Conservation (phyloP, 2,888 invertebrate species). For the Caenorhabditis auriculariae region DNA sequence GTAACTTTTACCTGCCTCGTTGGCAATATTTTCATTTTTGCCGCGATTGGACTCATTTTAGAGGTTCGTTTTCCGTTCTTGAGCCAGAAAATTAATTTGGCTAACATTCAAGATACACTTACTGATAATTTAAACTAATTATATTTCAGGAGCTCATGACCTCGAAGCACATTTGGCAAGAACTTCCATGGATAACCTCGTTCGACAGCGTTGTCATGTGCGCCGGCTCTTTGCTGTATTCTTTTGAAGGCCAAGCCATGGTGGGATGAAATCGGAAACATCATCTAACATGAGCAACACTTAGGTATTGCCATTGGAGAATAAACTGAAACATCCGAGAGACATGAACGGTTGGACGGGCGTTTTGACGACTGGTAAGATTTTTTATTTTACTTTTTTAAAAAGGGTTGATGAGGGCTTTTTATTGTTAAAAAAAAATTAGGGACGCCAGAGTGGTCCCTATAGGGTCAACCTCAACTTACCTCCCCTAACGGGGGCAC, state of each 20-base stretch:
- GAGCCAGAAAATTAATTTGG: too few relatives aligned
- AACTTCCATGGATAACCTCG: slow-evolving; percentile 37
- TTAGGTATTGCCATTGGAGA: slow-evolving; percentile 87
- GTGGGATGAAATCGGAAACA: slow-evolving; percentile 7
- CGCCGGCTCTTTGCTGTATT: slow-evolving; percentile 45
- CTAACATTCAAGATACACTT: too few relatives aligned
- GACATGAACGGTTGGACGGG: slow-evolving; percentile 82
- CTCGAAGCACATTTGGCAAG: neutral
- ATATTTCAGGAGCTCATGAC: neutral
- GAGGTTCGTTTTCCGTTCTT: slow-evolving; percentile 25
- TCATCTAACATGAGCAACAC: slow-evolving; percentile 23
- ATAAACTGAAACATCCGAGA: slow-evolving; percentile 83
- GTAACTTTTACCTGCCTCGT: slow-evolving; percentile 38
- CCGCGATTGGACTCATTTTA: slow-evolving; percentile 35
- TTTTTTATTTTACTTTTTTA: too few relatives aligned
- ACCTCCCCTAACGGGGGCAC: too few relatives aligned
- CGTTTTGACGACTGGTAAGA: slow-evolving; percentile 74
- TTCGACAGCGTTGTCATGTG: slow-evolving; percentile 43
- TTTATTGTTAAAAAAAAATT: too few relatives aligned
- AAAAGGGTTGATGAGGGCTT: too few relatives aligned
- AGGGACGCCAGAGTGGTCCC: too few relatives aligned
- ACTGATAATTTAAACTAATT: too few relatives aligned
- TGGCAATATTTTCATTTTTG: slow-evolving; percentile 47
- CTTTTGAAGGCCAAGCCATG: slow-evolving; percentile 55
- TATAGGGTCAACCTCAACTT: too few relatives aligned